A percentile compares a stretch with the other conserved stretches of the same genome.
Evolutionary conservation across 1,140 invertebrate species (phyloP).

Genomic region (Aphelenchoides besseyi): DNA sequence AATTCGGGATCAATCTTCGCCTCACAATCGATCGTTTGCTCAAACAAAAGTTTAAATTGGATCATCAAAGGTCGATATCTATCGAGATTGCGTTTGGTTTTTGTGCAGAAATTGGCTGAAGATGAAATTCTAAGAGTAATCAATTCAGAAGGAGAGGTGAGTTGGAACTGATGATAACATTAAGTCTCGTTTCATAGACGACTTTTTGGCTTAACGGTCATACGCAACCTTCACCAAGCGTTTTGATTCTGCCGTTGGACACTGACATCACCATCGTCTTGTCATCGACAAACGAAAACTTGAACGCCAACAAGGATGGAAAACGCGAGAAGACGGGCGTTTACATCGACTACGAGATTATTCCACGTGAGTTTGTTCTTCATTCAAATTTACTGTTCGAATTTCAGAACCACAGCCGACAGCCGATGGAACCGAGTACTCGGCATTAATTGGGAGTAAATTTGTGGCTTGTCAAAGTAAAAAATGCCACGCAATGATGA

Average conservation of each 20-base stretch:
- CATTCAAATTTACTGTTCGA: neutral
- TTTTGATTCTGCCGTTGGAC: neutral
- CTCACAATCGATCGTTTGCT: neutral
- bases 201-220: neutral
- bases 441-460: constrained; percentile 7
- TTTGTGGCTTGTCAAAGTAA: constrained; percentile 13
- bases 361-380: constrained; percentile 17
- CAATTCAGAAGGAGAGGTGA: neutral
- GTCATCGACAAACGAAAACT: neutral
- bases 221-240: neutral
- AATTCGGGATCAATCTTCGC: neutral
- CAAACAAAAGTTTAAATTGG: constrained; percentile 4
- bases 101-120: neutral
- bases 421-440: constrained; percentile 15
- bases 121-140: constrained; percentile 4
- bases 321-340: neutral
- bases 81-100: constrained; percentile 15
- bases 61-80: neutral
- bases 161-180: neutral
- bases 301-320: neutral
- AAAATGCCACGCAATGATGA: constrained; percentile 19
- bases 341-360: constrained; percentile 8
- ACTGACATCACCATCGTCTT: neutral
- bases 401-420: constrained; percentile 8
- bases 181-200: constrained; percentile 5